A percentile compares a stretch with the other conserved stretches of the same genome.
These are phyloP conservation scores for Ammospiza caudacuta DNA, from an alignment of 2,113 vertebrate genomes.

Conservation along the genomic window DNA sequence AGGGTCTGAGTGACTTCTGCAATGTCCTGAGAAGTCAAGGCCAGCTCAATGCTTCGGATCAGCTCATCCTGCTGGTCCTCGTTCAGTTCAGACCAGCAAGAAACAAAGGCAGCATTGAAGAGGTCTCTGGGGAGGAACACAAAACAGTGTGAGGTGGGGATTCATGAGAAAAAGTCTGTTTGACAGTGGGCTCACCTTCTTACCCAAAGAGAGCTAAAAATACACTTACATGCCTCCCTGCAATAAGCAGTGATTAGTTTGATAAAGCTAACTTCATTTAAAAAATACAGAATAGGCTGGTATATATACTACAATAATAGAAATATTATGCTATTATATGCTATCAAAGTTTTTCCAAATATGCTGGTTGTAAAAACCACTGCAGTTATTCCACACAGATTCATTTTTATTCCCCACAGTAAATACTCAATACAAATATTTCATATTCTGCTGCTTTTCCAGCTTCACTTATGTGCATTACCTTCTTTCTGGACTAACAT, in stretches of 20 bases:
- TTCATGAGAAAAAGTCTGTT: neutral
- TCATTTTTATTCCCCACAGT: neutral
- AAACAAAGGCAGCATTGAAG: conserved; percentile 97
- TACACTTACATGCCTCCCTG: neutral
- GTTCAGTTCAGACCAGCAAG: conserved; percentile 97
- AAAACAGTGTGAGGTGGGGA: neutral
- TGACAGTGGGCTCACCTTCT: neutral
- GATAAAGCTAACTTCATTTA: neutral
- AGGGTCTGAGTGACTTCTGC: conserved; percentile 98
- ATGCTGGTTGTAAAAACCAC: neutral
- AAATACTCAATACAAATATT: neutral
- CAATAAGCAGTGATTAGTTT: neutral
- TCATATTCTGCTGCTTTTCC: neutral
- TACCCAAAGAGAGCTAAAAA: neutral
- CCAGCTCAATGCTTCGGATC: conserved; percentile 95
- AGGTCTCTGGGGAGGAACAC: conserved; percentile 82
- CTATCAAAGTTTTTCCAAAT: neutral
- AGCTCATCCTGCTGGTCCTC: conserved; percentile 98
- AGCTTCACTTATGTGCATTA: neutral
- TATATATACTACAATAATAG: neutral
- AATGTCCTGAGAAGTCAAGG: conserved; percentile 96
- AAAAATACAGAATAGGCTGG: neutral
- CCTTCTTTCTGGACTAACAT: neutral
- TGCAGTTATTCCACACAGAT: neutral
- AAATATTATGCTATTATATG: neutral